A percentile compares a stretch with the other conserved stretches of the same genome.
Evolutionary conservation across 2,113 vertebrate genomes (phyloP).

Genomic region (Leucoraja erinaceus): DNA sequence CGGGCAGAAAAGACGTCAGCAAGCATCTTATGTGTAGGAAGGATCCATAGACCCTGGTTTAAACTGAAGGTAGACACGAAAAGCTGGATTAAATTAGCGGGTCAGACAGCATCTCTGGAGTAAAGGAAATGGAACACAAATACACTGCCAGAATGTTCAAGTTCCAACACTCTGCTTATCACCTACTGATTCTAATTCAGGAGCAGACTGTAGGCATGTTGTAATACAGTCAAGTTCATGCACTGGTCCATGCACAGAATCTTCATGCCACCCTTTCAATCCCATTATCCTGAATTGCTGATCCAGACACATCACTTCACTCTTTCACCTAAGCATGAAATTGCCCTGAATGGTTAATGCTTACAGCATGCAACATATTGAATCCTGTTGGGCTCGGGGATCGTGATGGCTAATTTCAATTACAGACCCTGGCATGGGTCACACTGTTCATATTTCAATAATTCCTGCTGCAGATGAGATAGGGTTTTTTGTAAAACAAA

Average conservation of each 20-base stretch:
- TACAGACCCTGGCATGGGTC: background rate
- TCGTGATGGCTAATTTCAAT: background rate
- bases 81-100: too few species aligned
- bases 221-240: background rate
- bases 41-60: too few species aligned
- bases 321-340: background rate
- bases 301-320: background rate
- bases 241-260: background rate
- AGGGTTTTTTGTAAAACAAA: background rate
- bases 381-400: background rate
- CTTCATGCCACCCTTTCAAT: background rate
- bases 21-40: too few species aligned
- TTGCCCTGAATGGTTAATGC: background rate
- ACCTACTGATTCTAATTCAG: background rate
- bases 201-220: background rate
- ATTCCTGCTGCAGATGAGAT: background rate
- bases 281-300: background rate
- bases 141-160: too few species aligned
- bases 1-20: background rate
- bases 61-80: too few species aligned
- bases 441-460: background rate
- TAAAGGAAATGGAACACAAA: too few species aligned
- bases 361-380: background rate
- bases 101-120: too few species aligned
- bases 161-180: background rate